Evolutionary conservation across 2,888 invertebrate genomes (phyloP).

Genomic region (Caenorhabditis zanzibari): DNA sequence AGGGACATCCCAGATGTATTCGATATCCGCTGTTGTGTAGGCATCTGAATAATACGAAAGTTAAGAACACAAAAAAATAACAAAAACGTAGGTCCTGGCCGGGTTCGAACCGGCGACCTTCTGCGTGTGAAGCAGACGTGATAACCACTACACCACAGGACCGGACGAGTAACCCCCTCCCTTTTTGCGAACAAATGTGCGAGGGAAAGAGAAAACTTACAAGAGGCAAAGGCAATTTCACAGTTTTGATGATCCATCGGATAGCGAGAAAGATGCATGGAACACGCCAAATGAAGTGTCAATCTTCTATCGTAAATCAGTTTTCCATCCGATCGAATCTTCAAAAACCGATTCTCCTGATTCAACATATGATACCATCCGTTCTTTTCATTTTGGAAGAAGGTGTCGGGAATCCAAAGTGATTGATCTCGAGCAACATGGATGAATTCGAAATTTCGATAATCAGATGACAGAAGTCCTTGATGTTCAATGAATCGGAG

Average conservation of each 20-base stretch:
- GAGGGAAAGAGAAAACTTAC: constrained; percentile 69
- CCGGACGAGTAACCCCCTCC: constrained; percentile 1
- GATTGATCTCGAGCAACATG: constrained; percentile 80
- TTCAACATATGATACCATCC: constrained; percentile 83
- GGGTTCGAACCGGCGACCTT: constrained; percentile 77
- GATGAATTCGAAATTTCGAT: constrained; percentile 77
- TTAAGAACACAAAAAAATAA: neutral
- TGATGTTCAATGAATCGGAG: constrained; percentile 78
- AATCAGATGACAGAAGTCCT: constrained; percentile 71
- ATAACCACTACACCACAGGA: constrained; percentile 76
- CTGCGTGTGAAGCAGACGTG: constrained; percentile 77
- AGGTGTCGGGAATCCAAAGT: constrained; percentile 82
- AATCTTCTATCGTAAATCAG: constrained; percentile 82
- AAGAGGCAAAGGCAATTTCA: constrained; percentile 83
- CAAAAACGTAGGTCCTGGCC: constrained; percentile 69
- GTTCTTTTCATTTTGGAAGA: constrained; percentile 82
- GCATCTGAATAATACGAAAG: constrained; percentile 88
- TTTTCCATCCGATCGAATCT: constrained; percentile 82
- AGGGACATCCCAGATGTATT: constrained; percentile 93
- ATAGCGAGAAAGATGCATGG: constrained; percentile 82
- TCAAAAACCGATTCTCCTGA: constrained; percentile 82
- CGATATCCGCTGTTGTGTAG: constrained; percentile 96
- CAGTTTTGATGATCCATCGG: constrained; percentile 83
- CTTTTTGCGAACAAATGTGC: no score
- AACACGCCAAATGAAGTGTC: constrained; percentile 82